Percentiles rank a stretch among this genome's conserved stretches.
Evolutionary conservation across 2,888 invertebrate species (phyloP).

Genomic region (Cloeon dipterum): DNA sequence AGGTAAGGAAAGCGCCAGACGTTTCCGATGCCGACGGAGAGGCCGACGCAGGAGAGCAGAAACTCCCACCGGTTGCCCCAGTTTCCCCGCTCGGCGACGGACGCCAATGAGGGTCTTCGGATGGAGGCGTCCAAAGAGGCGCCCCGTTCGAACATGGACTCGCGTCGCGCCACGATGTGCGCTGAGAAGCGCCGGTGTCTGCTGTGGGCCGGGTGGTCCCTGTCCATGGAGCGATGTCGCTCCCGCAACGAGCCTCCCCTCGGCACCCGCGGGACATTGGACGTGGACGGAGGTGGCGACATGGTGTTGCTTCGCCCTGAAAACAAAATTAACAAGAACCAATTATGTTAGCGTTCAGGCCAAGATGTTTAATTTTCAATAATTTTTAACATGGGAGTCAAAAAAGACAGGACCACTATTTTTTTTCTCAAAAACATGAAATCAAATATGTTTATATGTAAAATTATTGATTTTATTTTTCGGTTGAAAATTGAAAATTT

Average conservation of each 20-base stretch:
- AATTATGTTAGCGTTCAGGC: too few species aligned
- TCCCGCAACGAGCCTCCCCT: constrained; percentile 12
- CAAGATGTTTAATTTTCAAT: too few species aligned
- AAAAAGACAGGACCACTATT: too few species aligned
- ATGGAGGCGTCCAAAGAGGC: constrained; percentile 13
- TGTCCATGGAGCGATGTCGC: constrained; percentile 8
- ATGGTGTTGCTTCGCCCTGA: neutral
- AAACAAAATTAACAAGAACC: too few species aligned
- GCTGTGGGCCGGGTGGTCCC: constrained; percentile 5
- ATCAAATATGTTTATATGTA: too few species aligned
- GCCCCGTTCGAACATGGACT: constrained; percentile 11
- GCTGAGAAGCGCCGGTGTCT: constrained; percentile 12
- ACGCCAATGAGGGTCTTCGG: constrained; percentile 13
- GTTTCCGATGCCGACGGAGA: constrained; percentile 68
- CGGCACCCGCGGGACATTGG: neutral
- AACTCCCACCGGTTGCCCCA: constrained; percentile 34
- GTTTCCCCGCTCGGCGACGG: constrained; percentile 15
- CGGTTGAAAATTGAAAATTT: too few species aligned
- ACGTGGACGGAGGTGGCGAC: neutral
- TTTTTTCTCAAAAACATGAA: too few species aligned
- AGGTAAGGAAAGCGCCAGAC: constrained; percentile 73
- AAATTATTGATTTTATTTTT: too few species aligned
- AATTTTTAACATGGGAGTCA: too few species aligned
- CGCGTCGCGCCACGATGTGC: constrained; percentile 13
- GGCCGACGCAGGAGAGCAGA: constrained; percentile 56